Percentiles rank a stretch among this genome's conserved stretches.
Conservation (phyloP, 2,113 vertebrate species). For the Dicerorhinus sumatrensis region DNA sequence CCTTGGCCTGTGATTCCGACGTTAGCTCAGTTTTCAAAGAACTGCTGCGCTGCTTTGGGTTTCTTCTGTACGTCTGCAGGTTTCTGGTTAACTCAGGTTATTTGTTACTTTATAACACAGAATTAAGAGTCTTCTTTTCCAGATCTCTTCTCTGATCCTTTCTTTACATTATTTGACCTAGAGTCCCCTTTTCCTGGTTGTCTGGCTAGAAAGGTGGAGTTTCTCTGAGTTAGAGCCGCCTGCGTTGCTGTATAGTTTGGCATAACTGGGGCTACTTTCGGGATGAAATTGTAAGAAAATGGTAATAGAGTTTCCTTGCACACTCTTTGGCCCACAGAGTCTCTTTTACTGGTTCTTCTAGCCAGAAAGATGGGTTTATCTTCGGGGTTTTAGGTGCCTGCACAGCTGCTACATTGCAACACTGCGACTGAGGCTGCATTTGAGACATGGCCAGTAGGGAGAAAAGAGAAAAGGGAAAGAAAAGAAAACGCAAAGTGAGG, state of each 20-base stretch:
- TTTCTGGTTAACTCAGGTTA: background rate
- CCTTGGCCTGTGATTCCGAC: background rate
- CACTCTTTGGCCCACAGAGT: background rate
- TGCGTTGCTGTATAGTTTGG: background rate
- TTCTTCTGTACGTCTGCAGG: background rate
- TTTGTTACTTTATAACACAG: background rate
- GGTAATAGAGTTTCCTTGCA: background rate
- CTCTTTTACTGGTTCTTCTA: background rate
- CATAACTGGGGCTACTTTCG: background rate
- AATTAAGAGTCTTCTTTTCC: background rate
- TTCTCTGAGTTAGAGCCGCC: background rate
- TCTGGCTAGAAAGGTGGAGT: background rate
- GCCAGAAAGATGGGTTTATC: background rate
- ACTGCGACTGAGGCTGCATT: background rate
- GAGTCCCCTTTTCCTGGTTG: background rate
- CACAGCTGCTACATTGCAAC: background rate
- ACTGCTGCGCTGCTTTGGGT: background rate
- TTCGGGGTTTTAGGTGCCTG: background rate
- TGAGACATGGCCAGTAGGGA: background rate
- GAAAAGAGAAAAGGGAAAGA: background rate
- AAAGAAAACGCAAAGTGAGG: background rate
- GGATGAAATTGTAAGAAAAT: background rate
- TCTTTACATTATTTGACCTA: background rate
- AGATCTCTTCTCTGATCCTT: background rate
- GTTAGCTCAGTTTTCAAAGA: background rate